These are phyloP conservation scores for Nyctibius bracteatus DNA, from an alignment of 2,113 vertebrate genomes.

Conservation along the genomic window DNA sequence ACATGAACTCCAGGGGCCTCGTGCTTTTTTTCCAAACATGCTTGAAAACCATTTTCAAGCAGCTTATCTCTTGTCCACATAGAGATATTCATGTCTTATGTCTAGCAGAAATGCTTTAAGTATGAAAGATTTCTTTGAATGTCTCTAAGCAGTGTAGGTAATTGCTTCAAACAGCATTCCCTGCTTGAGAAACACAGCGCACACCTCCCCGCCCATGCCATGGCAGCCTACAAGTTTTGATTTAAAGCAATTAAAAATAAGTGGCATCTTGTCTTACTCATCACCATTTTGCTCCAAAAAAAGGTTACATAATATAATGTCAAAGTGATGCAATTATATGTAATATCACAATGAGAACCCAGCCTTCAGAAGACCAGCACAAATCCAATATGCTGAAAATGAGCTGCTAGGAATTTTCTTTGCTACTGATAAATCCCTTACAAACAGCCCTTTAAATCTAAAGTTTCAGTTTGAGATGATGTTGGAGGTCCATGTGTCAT, in stretches of 20 bases:
- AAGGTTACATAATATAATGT: not conserved
- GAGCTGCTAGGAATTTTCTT: not conserved
- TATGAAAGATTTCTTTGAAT: not conserved
- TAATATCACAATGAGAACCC: not conserved
- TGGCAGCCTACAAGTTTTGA: not conserved
- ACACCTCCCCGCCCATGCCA: not conserved
- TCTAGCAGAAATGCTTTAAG: not conserved
- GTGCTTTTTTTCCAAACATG: not conserved
- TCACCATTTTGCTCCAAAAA: not conserved
- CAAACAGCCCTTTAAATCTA: not conserved
- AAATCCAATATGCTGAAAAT: not conserved
- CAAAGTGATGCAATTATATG: not conserved
- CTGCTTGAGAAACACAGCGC: not conserved
- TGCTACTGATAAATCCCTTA: not conserved
- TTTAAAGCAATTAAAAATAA: not conserved
- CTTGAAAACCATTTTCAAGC: not conserved
- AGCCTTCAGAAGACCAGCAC: not conserved
- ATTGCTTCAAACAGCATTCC: not conserved
- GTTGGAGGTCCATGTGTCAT: not conserved
- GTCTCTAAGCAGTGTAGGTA: not conserved
- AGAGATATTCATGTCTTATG: not conserved
- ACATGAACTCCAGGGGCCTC: not conserved
- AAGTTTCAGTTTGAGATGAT: not conserved
- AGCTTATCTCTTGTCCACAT: not conserved
- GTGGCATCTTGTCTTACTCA: not conserved